Base-by-base conservation (phyloP, 2,797 vertebrate species). In the Mormyrops boulengeri region DNA sequence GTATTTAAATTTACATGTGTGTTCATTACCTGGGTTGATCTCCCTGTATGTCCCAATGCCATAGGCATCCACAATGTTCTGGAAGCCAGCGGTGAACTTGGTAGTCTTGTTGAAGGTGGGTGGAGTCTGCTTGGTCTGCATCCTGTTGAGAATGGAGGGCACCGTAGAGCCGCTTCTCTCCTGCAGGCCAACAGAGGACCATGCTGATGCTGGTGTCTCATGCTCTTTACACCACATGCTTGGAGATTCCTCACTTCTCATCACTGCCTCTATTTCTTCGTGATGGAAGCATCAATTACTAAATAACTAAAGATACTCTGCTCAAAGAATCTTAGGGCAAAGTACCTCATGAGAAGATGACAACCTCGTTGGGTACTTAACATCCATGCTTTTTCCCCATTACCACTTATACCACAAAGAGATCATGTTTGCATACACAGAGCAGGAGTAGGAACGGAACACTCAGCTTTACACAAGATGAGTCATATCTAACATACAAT, bases 71-170 rank as follows among this genome's bases (percentile, higher is more conserved):
- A 99, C 98, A 0, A 99, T 97, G 94, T 99, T 99, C 94, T 99
- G 98, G 93, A 99, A 99, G 88, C 98, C 98, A 4, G 94, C 96
- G 0, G 98, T 99, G 93, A 99, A 99, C 94, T 99, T 99, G 94
- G 99, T 99, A 49, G 98, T 99, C 95, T 99, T 99, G 94, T 99
- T 99, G 93, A 97, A 99, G 0, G 98, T 99, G 4, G 98, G 98
- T 0, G 98, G 98, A 26, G 98, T 99, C 93, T 99, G 98, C 91
- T 97, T 99, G 92, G 98, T 99, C 93, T 99, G 98, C 98, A 99
- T 99, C 94, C 98, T 96, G 94, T 99, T 99, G 92, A 99, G 94
- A 91, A 99, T 99, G 87, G 98, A 99, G 0, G 98, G 98, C 84
- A 99, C 98, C 0, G 98, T 99, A 1, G 98, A 99, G 86, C 98